Evolutionary conservation across 2,888 invertebrate genomes (phyloP).

Genomic region (Emesis furor): DNA sequence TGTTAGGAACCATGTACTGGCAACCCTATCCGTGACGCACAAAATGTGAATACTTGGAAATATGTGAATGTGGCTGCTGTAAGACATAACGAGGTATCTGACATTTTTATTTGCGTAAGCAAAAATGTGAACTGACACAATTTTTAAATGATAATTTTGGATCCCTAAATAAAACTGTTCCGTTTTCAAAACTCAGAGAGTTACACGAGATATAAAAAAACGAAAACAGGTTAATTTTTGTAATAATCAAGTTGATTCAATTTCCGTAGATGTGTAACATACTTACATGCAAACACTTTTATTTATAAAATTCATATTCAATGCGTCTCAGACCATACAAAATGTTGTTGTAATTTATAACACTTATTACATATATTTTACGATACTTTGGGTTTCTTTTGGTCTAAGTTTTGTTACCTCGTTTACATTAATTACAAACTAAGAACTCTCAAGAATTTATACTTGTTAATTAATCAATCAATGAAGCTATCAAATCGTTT

Average conservation of each 20-base stretch:
- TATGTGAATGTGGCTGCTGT: slow-evolving; percentile 32
- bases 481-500: too few species aligned
- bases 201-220: background rate
- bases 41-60: slow-evolving; percentile 65
- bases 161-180: background rate
- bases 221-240: background rate
- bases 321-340: too few species aligned
- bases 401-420: too few species aligned
- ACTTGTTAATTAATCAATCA: too few species aligned
- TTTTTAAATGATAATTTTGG: background rate
- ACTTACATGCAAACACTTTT: background rate
- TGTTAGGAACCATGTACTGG: background rate
- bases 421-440: too few species aligned
- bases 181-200: background rate
- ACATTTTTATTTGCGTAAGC: slow-evolving; percentile 5
- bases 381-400: too few species aligned
- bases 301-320: background rate
- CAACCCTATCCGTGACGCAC: slow-evolving; percentile 54
- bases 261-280: background rate
- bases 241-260: background rate
- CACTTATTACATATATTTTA: too few species aligned
- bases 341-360: too few species aligned
- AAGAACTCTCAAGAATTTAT: too few species aligned
- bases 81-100: slow-evolving; percentile 85
- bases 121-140: background rate